Base-by-base conservation (phyloP, 1,140 invertebrate genomes). In the Ganaspis sp. region DNA sequence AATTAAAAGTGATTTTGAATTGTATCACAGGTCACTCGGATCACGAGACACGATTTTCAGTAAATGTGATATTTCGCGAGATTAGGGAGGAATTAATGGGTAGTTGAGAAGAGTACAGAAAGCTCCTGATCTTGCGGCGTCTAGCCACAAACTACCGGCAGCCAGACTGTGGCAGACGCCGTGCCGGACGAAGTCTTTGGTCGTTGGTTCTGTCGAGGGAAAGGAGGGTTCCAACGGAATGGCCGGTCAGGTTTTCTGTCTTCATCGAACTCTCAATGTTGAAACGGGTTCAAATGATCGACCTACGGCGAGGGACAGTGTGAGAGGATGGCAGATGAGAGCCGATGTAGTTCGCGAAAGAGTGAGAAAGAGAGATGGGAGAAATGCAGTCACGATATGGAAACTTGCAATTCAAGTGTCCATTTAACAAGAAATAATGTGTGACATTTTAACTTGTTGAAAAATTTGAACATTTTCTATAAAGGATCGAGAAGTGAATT, bases 81-180 rank as follows among this genome's bases (percentile, higher is more conserved):
- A 40, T 72, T 40, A 4, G 9, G 53, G 53, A 58, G 9, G 17
- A 21, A 49, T 12, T 42, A 72, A 72, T 72, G 11, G 34, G 17
- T 38, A 23, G 17, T 75, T 40, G 12, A 26, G 38, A 45, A 72
- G 40, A 49, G 15, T 15, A 72, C 70, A 42, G 40, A 23, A 64
- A 64, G 21, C 38, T 49, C 70, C 34, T 49, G 11, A 54, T 74
- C 73, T 15, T 74, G 70, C 75, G 81, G 81, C 75, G 76, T 83
- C 81, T 74, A 42, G 79, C 76, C 81, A 75, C 73, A 69, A 74
- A 82, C 81, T 82, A 76, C 76, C 78, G 73, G 23, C n/a, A n/a
- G n/a, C n/a, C 49, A 23, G 21, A 45, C 40, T n/a, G n/a, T 45
- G 73, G 74, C 73, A 71, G 80, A 79, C 75, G 75, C 42, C 69